A percentile compares a stretch with the other conserved stretches of the same genome.
Evolutionary conservation across 1,140 invertebrate genomes (phyloP).

Genomic region (Drosophila eugracilis): DNA sequence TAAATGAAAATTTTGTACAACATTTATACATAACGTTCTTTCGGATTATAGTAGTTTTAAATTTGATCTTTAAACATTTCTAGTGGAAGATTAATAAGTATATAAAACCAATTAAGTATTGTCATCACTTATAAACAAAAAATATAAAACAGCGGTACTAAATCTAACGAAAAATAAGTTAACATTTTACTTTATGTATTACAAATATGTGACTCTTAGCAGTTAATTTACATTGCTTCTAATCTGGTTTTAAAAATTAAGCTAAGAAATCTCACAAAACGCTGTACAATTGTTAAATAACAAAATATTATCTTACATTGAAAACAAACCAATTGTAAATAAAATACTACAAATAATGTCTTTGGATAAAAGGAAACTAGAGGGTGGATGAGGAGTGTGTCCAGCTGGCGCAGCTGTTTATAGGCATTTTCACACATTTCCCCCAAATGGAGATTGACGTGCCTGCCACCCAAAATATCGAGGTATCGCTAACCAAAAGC

Average conservation of each 20-base stretch:
- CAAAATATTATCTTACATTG: background rate
- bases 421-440: conserved; percentile 68
- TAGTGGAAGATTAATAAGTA: background rate
- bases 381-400: conserved; percentile 4
- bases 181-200: background rate
- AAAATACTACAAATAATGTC: conserved; percentile 12
- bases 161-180: too few relatives aligned
- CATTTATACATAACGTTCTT: background rate
- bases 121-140: too few relatives aligned
- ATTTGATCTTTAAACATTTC: background rate
- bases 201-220: background rate
- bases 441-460: conserved; percentile 49
- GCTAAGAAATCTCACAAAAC: background rate
- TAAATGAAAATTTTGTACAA: conserved; percentile 7
- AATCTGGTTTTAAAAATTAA: background rate
- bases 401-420: conserved; percentile 20
- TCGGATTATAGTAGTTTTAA: background rate
- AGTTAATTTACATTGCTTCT: background rate
- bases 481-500: conserved; percentile 26
- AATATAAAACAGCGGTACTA: background rate
- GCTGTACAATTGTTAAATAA: background rate
- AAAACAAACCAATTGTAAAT: background rate
- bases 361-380: conserved; percentile 24
- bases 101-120: too few relatives aligned
- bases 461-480: conserved; percentile 17